A percentile compares a stretch with the other conserved stretches of the same genome.
Evolutionary conservation across 2,797 vertebrate genomes (phyloP).

Genomic region (Aplochiton taeniatus): DNA sequence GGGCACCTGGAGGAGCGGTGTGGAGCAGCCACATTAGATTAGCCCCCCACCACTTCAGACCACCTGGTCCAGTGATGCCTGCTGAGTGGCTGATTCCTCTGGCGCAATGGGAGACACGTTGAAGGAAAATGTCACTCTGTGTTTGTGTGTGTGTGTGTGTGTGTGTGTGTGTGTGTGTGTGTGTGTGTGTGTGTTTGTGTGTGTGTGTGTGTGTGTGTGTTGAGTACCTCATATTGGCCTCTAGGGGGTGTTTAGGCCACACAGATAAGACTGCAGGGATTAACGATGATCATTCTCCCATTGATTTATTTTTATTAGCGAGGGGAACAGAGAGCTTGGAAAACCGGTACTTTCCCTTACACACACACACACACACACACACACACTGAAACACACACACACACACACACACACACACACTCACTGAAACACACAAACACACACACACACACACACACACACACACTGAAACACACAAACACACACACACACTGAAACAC

Average conservation of each 20-base stretch:
- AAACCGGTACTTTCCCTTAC: conserved; percentile 2
- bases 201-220: conserved; percentile 20
- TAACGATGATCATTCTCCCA: conserved; percentile 22
- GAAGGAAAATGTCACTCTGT: too few relatives aligned
- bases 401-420: conserved; percentile 22
- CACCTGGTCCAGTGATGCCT: background rate
- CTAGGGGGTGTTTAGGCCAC: too few relatives aligned
- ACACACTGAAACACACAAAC: conserved; percentile 24
- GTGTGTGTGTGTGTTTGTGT: conserved; percentile 24
- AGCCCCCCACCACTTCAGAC: too few relatives aligned
- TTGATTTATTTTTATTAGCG: conserved; percentile 32
- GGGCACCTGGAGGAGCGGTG: too few relatives aligned
- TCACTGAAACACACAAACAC: conserved; percentile 20
- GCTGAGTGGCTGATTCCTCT: background rate
- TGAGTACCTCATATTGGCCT: background rate
- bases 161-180: conserved; percentile 21
- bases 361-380: conserved; percentile 30
- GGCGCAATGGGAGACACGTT: background rate
- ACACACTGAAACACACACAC: conserved; percentile 24
- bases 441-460: conserved; percentile 30
- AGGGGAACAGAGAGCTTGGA: too few relatives aligned
- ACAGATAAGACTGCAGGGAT: background rate
- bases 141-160: conserved; percentile 22
- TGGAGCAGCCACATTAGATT: too few relatives aligned
- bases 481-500: too few relatives aligned